Base-by-base conservation (phyloP, 2,888 invertebrate species). In the Glaucopsyche alexis region DNA sequence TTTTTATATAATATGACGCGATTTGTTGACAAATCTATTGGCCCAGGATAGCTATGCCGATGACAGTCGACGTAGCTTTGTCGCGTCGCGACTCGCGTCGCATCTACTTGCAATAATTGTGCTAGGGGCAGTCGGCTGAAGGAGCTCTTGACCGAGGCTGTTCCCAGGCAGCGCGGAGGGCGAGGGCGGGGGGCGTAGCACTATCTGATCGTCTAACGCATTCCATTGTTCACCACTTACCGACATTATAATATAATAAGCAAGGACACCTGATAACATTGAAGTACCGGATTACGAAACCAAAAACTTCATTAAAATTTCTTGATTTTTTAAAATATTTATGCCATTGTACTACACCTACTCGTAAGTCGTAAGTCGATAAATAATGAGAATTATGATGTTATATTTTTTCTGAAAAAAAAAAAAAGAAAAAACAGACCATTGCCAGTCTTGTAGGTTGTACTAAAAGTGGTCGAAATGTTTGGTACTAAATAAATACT, bases 201-300 rank as follows among this genome's bases (percentile, higher is more conserved):
- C 69, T 47, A 47, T 47, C 47, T 45, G 29, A 69, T 49, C 47
- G 47, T 69, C 49, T 69, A 69, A 49, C 69, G 29, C 47, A 69
- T 69, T 69, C 19, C 29, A 69, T 69, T 69, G 69, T 69, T 69
- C 47, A 47, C 49, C 47, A 69, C 29, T 69, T 49, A 69, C 47
- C 69, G 47, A 47, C 47, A 69, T 45, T 47, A 47, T 69, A 69
- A 19, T 69, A 49, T 69, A 69, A 69, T 69, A 69, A 69, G 69
- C 69, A 29, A 69, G 69, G 69, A 69, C 69, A 14, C 47, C 69
- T 47, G 69, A 69, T 69, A 69, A 47, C 49, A 69, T 49, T 69
- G 69, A 69, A 69, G 40, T 69, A 14, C 69, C 8, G 49, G 29
- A 14, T 69, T 69, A 29, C 69, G 29, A 60, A 29, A 69, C 29